These are phyloP conservation scores for Catalaphyllia jardinei DNA, from an alignment of 64 coral and sea anemone genomes.

Conservation along the genomic window DNA sequence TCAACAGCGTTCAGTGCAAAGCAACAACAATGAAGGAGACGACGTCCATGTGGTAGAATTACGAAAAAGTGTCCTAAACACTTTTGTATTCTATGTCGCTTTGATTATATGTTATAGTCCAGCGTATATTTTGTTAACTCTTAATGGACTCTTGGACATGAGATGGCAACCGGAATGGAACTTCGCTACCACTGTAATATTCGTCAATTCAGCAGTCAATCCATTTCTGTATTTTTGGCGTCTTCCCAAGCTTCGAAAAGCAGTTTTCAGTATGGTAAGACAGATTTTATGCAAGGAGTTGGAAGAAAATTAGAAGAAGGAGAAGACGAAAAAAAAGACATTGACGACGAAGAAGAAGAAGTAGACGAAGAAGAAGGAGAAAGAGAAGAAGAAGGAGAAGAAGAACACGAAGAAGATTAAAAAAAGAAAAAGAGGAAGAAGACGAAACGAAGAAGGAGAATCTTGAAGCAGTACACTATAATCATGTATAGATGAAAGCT, in stretches of 20 bases:
- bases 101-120: constrained; percentile 12
- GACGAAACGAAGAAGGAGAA: too few species aligned
- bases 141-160: not conserved
- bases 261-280: not conserved
- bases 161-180: not conserved
- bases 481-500: too few species aligned
- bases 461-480: too few species aligned
- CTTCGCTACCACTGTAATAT: constrained; percentile 11
- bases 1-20: constrained; percentile 5
- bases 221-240: constrained; percentile 63
- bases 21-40: not conserved
- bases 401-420: too few species aligned
- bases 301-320: not conserved
- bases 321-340: too few species aligned
- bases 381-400: too few species aligned
- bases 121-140: not conserved
- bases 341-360: too few species aligned
- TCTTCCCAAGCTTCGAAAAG: constrained; percentile 17
- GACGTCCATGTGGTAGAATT: not conserved
- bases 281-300: not conserved
- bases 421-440: too few species aligned
- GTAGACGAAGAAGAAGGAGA: too few species aligned
- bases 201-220: constrained; percentile 45
- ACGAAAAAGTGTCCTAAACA: not conserved
- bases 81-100: constrained; percentile 9